Conservation (phyloP, 2,888 invertebrate genomes). For the Isoperla grammatica region DNA sequence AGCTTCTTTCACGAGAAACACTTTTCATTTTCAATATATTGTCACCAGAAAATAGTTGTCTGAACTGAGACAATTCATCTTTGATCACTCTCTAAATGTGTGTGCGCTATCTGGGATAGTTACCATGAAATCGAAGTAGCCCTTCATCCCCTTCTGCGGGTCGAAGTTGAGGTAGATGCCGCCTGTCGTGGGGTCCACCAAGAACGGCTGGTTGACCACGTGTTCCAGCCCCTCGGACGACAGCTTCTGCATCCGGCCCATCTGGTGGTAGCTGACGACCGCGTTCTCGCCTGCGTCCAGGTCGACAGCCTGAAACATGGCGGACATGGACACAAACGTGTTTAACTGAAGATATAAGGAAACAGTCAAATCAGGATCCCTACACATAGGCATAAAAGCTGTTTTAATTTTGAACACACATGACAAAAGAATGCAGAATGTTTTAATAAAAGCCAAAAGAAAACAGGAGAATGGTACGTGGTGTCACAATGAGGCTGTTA, state of each 20-base stretch:
- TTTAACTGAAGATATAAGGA: too few species aligned
- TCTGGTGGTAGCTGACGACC: conserved; percentile 66
- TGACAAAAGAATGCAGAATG: not conserved
- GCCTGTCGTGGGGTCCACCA: conserved; percentile 75
- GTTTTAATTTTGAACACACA: not conserved
- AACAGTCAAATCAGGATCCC: too few species aligned
- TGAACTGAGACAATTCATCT: too few species aligned
- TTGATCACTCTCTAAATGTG: too few species aligned
- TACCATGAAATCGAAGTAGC: conserved; percentile 89
- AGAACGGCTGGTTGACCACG: conserved; percentile 68
- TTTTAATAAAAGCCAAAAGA: not conserved
- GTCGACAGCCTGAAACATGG: conserved; percentile 61
- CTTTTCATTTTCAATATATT: too few species aligned
- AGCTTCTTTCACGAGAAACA: too few species aligned
- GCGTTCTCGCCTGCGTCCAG: conserved; percentile 71
- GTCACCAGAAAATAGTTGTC: too few species aligned
- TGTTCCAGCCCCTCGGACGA: conserved; percentile 81
- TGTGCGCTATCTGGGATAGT: too few species aligned
- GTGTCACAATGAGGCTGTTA: too few species aligned
- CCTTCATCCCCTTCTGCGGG: conserved; percentile 94
- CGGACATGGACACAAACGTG: too few species aligned
- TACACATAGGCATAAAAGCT: too few species aligned
- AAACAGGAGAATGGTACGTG: not conserved
- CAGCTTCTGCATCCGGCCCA: conserved; percentile 75
- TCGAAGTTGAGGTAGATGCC: conserved; percentile 86